Evolutionary conservation across 2,888 invertebrate species (phyloP).

Genomic region (Leptopilina syphax): DNA sequence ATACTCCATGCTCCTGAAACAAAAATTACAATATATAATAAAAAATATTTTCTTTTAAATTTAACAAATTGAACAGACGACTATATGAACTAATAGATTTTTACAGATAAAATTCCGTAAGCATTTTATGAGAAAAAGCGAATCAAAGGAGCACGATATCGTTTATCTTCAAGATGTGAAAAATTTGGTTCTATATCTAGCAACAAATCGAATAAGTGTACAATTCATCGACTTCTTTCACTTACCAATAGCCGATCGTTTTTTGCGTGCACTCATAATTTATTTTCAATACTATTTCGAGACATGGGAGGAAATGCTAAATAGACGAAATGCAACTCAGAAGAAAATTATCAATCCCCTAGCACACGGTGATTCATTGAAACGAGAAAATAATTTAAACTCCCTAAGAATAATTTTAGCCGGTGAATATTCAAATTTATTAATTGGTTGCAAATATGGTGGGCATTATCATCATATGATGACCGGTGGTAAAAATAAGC

Average conservation of each 20-base stretch:
- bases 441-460: conserved; percentile 76
- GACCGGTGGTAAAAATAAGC: conserved; percentile 63
- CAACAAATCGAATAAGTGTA: conserved; percentile 79
- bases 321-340: conserved; percentile 78
- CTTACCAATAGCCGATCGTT: conserved; percentile 80
- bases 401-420: conserved; percentile 81
- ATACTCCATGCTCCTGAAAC: too few relatives aligned
- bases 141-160: conserved; percentile 78
- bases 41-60: too few relatives aligned
- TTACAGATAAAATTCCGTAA: conserved; percentile 80
- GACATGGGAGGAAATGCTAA: conserved; percentile 80
- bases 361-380: conserved; percentile 63
- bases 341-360: conserved; percentile 69
- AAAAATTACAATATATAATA: too few relatives aligned
- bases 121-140: conserved; percentile 80
- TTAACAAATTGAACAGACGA: neutral
- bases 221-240: conserved; percentile 82
- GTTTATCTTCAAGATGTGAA: conserved; percentile 82
- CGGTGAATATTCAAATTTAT: conserved; percentile 81
- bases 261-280: conserved; percentile 81
- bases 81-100: conserved; percentile 1
- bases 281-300: conserved; percentile 82
- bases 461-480: conserved; percentile 80
- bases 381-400: conserved; percentile 78
- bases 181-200: conserved; percentile 79